These are phyloP conservation scores for Neogale vison DNA, from an alignment of 2,113 vertebrate species.

Conservation along the genomic window DNA sequence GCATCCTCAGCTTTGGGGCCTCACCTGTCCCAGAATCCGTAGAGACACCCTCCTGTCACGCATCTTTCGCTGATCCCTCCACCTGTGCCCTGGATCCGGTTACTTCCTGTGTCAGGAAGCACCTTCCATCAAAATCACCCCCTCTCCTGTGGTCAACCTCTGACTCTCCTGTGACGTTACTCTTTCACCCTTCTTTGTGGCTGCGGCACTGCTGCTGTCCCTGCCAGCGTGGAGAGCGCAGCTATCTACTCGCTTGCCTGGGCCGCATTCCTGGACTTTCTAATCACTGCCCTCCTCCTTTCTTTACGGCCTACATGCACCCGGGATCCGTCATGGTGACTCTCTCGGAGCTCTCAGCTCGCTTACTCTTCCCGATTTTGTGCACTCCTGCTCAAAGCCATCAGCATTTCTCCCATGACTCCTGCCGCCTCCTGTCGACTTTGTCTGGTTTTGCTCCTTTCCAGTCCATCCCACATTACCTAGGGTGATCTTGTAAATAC, in stretches of 20 bases:
- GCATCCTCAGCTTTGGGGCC: background rate
- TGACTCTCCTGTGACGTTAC: background rate
- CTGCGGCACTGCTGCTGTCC: background rate
- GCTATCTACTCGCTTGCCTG: background rate
- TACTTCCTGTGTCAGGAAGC: background rate
- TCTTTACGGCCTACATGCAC: fast-evolving
- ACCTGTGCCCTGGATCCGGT: background rate
- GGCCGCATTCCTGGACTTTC: background rate
- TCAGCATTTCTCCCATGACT: background rate
- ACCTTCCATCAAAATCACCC: background rate
- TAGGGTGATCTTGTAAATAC: background rate
- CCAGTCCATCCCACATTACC: background rate
- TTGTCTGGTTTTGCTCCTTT: background rate
- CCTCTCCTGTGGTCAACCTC: background rate
- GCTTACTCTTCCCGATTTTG: background rate
- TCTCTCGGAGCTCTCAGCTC: background rate
- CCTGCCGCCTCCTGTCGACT: background rate
- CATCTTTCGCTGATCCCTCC: background rate
- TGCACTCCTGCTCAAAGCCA: background rate
- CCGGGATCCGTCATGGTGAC: background rate
- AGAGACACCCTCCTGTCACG: no score
- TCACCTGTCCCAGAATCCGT: fast-evolving
- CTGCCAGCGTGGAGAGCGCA: background rate
- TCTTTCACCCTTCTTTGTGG: background rate
- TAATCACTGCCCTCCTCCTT: background rate